Evolutionary conservation across 2,113 vertebrate species (phyloP).

Genomic region (Pampusana beccarii): DNA sequence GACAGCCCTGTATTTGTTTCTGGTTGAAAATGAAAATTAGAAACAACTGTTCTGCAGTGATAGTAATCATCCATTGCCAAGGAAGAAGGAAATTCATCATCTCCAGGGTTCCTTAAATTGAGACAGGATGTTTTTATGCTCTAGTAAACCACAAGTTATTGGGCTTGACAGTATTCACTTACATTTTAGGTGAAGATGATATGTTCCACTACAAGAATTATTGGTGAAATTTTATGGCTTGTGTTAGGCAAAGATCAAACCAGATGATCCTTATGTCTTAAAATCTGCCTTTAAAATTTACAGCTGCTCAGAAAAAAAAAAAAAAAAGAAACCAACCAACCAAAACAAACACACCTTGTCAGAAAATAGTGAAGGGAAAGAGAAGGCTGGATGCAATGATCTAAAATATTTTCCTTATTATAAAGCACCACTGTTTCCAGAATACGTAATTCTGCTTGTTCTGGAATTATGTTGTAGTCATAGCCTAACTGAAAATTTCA

Average conservation of each 20-base stretch:
- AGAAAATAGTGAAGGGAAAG: background rate
- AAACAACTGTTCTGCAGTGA: slow-evolving; percentile 37
- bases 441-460: background rate
- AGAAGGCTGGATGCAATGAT: background rate
- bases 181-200: background rate
- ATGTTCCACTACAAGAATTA: slow-evolving; percentile 10
- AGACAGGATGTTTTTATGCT: slow-evolving; percentile 46
- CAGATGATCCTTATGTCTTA: slow-evolving; percentile 16
- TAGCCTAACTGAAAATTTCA: background rate
- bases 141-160: background rate
- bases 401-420: background rate
- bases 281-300: slow-evolving; percentile 21
- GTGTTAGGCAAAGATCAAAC: slow-evolving; percentile 21
- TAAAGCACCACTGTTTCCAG: background rate
- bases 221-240: slow-evolving; percentile 30
- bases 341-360: background rate
- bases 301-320: background rate
- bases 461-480: background rate
- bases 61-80: background rate
- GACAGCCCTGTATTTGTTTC: background rate
- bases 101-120: slow-evolving; percentile 19
- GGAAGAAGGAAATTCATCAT: slow-evolving; percentile 24
- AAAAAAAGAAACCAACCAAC: no score
- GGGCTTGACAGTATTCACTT: slow-evolving; percentile 18
- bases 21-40: slow-evolving; percentile 3